phyloP scores from a whole-genome alignment of 1,140 invertebrate genomes.

The Camponotus vicinus region DNA sequence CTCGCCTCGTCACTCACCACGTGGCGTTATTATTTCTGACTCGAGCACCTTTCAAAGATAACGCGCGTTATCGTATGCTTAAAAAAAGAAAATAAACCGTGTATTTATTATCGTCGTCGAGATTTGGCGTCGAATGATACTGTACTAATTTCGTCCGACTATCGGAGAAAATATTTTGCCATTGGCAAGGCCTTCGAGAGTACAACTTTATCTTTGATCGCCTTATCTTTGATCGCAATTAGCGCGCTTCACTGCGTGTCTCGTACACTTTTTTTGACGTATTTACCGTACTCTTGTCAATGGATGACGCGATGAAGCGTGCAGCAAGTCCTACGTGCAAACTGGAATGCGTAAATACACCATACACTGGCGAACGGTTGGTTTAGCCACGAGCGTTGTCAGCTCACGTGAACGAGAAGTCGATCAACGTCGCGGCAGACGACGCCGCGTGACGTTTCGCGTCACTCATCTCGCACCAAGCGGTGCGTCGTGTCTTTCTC shows the following conservation, averaged over 20 bases:
- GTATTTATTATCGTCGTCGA: neutral
- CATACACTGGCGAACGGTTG: neutral
- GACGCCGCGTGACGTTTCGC: neutral
- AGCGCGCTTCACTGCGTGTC: neutral
- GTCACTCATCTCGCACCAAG: neutral
- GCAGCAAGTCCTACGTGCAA: slow-evolving; percentile 39
- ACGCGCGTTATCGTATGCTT: too few species aligned
- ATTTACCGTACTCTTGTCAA: neutral
- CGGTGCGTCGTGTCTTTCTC: neutral
- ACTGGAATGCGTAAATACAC: slow-evolving; percentile 46
- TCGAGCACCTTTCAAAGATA: neutral
- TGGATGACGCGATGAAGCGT: neutral
- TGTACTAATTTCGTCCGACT: neutral
- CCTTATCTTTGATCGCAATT: neutral
- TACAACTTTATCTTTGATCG: neutral
- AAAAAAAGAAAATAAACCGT: too few species aligned
- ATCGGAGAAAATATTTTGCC: neutral
- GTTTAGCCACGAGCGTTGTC: slow-evolving; percentile 6
- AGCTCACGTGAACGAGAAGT: slow-evolving; percentile 13
- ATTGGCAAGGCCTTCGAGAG: neutral
- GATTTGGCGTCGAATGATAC: neutral
- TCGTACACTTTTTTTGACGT: neutral
- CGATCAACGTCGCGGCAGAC: slow-evolving; percentile 1
- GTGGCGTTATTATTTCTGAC: neutral
- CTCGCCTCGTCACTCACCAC: neutral